Conservation (phyloP, 2,888 invertebrate genomes). For the Marronus borbonicus region DNA sequence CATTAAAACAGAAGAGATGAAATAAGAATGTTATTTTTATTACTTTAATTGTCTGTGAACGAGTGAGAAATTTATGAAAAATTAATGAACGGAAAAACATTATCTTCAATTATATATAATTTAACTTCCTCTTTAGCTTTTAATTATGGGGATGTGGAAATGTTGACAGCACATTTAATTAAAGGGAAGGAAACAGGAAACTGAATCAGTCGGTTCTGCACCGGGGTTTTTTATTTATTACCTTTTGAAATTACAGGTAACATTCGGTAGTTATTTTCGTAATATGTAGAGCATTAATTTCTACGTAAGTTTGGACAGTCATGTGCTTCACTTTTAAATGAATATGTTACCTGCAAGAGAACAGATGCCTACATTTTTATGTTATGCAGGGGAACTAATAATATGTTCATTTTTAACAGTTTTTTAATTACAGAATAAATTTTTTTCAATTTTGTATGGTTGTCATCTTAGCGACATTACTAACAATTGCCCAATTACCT, state of each 20-base stretch:
- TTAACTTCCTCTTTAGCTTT: not conserved
- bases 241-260: not conserved
- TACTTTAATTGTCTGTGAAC: not conserved
- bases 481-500: too few species aligned
- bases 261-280: not conserved
- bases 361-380: too few species aligned
- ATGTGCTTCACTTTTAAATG: too few species aligned
- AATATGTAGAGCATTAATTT: not conserved
- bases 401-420: too few species aligned
- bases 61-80: not conserved
- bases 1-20: too few species aligned
- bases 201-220: not conserved
- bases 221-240: not conserved
- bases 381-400: too few species aligned
- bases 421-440: too few species aligned
- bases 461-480: too few species aligned
- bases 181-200: not conserved
- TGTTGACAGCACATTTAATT: slow-evolving; percentile 10
- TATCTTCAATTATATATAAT: slow-evolving; percentile 7
- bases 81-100: not conserved
- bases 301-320: too few species aligned
- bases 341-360: too few species aligned
- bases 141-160: not conserved
- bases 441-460: too few species aligned
- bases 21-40: not conserved